Evolutionary conservation across 1,140 invertebrate species (phyloP).

Genomic region (Galleria mellonella): DNA sequence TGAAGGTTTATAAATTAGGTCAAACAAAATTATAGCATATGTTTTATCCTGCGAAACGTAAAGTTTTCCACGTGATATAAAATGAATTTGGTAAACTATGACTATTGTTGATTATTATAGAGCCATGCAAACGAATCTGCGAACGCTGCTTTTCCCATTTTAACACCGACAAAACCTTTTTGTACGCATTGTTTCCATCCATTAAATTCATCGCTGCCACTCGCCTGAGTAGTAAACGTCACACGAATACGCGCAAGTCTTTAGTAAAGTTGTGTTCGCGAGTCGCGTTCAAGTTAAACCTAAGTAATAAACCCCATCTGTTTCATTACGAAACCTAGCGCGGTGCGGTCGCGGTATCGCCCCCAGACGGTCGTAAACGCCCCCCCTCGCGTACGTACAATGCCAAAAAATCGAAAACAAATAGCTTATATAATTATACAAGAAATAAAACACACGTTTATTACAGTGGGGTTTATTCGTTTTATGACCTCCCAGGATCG

Average conservation of each 20-base stretch:
- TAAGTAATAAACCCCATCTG: constrained; percentile 9
- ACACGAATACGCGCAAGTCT: constrained; percentile 17
- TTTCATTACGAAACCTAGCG: constrained; percentile 4
- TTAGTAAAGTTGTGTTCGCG: constrained; percentile 9
- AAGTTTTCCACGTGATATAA: too few relatives aligned
- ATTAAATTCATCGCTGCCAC: constrained; percentile 42
- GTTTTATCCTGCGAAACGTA: too few relatives aligned
- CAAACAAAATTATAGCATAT: too few relatives aligned
- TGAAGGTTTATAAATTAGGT: too few relatives aligned
- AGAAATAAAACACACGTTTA: constrained; percentile 61
- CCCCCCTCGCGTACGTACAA: constrained; percentile 9
- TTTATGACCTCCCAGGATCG: constrained; percentile 55
- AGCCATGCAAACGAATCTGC: too few relatives aligned
- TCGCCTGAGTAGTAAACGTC: constrained; percentile 39
- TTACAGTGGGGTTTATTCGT: constrained; percentile 51
- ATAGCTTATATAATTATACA: constrained; percentile 38
- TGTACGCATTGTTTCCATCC: constrained; percentile 20
- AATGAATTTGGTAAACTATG: too few relatives aligned
- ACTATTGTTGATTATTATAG: too few relatives aligned
- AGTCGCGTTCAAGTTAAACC: constrained; percentile 22
- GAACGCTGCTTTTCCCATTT: constrained; percentile 19
- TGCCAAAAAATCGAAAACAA: constrained; percentile 31
- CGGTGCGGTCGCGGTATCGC: constrained; percentile 2
- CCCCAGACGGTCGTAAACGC: constrained; percentile 41
- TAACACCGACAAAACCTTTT: constrained; percentile 27